Percentiles rank a stretch among this genome's conserved stretches.
Evolutionary conservation across 1,140 invertebrate genomes (phyloP).

Genomic region (Sminthurides bifidus): DNA sequence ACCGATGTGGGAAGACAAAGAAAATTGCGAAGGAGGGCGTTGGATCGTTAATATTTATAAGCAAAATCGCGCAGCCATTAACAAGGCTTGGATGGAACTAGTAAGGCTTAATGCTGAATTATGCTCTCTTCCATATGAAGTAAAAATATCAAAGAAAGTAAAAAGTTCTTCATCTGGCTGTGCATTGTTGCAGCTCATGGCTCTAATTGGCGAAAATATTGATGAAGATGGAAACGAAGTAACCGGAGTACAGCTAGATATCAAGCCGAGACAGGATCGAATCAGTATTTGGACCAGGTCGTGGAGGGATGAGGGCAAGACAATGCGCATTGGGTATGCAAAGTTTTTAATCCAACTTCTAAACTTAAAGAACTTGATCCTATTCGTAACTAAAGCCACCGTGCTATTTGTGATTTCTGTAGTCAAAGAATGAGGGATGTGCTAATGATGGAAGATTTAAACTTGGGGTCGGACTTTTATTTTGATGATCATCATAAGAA

Average conservation of each 20-base stretch:
- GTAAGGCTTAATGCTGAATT: slow-evolving; percentile 46
- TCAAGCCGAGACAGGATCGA: slow-evolving; percentile 83
- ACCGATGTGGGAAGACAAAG: slow-evolving; percentile 96
- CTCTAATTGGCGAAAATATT: slow-evolving; percentile 93
- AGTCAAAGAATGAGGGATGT: too few species aligned
- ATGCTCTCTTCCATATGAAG: not conserved
- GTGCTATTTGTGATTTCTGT: too few species aligned
- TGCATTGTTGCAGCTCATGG: slow-evolving; percentile 57
- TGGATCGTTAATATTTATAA: slow-evolving; percentile 86
- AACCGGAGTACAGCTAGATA: slow-evolving; percentile 81
- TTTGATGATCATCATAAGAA: too few species aligned
- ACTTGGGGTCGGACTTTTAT: too few species aligned
- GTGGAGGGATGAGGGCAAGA: slow-evolving; percentile 58
- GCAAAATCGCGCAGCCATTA: slow-evolving; percentile 71
- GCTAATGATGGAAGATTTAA: too few species aligned
- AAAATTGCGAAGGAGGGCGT: slow-evolving; percentile 78
- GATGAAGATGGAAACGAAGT: slow-evolving; percentile 79
- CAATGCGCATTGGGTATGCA: slow-evolving; percentile 61
- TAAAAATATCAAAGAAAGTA: not conserved
- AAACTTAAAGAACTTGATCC: too few species aligned
- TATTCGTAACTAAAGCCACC: too few species aligned
- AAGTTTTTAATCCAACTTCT: not conserved
- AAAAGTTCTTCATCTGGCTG: slow-evolving; percentile 6
- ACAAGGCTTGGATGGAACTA: slow-evolving; percentile 90
- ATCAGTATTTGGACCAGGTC: slow-evolving; percentile 88